These are phyloP conservation scores for Drosophila bipectinata DNA, from an alignment of 1,140 invertebrate species.

Conservation along the genomic window DNA sequence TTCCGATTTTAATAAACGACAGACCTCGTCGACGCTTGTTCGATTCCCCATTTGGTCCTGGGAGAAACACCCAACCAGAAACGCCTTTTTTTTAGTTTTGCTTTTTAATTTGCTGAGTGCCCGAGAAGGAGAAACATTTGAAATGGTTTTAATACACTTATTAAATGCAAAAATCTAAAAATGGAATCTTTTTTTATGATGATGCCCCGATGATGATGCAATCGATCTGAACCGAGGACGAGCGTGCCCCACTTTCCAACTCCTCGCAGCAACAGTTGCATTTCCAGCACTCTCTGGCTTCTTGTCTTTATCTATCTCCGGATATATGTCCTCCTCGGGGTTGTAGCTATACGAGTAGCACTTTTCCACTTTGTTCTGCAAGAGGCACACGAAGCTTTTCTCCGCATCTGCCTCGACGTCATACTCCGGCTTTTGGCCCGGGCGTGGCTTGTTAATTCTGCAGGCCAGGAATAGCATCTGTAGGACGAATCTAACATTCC, in stretches of 20 bases:
- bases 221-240: background rate
- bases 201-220: no score
- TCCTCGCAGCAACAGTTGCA: background rate
- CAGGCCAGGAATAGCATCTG: conserved; percentile 9
- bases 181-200: background rate
- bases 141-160: background rate
- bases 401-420: background rate
- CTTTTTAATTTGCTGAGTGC: conserved; percentile 45
- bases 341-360: conserved; percentile 30
- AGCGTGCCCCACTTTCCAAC: background rate
- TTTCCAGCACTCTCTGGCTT: background rate
- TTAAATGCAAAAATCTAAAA: background rate
- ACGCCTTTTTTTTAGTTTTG: conserved; percentile 23
- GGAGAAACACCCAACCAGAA: conserved; percentile 2
- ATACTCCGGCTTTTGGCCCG: background rate
- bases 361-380: background rate
- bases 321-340: background rate
- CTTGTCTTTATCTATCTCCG: background rate
- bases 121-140: background rate
- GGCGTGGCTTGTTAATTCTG: conserved; percentile 2
- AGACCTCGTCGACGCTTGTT: conserved; percentile 29
- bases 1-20: conserved; percentile 51
- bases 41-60: conserved; percentile 9
- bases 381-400: conserved; percentile 23
- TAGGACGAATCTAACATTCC: conserved; percentile 9